A percentile compares a stretch with the other conserved stretches of the same genome.
Conservation (phyloP, 30 jellyfish, hydroid and myxozoan genomes). For the Chrysaora quinquecirrha region DNA sequence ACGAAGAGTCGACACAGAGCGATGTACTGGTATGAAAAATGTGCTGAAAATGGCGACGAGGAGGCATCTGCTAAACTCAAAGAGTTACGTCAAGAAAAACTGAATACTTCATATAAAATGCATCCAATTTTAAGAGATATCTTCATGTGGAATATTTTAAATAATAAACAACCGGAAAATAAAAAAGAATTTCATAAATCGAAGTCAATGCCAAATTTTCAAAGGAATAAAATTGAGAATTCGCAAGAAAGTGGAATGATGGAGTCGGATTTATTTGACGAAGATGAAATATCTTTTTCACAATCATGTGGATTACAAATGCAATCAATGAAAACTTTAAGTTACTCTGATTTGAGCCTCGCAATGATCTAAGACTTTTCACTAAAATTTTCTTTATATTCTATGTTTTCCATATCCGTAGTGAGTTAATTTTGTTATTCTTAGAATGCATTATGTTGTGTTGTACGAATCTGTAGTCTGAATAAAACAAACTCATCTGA, state of each 20-base stretch:
- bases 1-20: constrained; percentile 56
- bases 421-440: too few relatives aligned
- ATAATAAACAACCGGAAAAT: constrained; percentile 10
- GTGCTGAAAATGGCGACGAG: constrained; percentile 58
- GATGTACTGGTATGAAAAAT: constrained; percentile 59
- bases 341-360: not conserved
- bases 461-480: too few relatives aligned
- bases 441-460: too few relatives aligned
- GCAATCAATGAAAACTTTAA: not conserved
- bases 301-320: not conserved
- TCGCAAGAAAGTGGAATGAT: not conserved
- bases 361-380: constrained; percentile 3
- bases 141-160: constrained; percentile 40
- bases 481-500: too few relatives aligned
- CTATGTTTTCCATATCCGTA: too few relatives aligned
- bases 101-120: constrained; percentile 16
- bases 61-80: constrained; percentile 42
- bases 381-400: too few relatives aligned
- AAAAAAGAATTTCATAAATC: constrained; percentile 56
- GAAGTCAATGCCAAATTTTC: constrained; percentile 50
- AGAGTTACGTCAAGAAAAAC: constrained; percentile 14
- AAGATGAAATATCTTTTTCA: not conserved
- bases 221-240: not conserved
- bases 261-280: not conserved
- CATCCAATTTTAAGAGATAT: constrained; percentile 60